A percentile compares a stretch with the other conserved stretches of the same genome.
Conservation (phyloP, 2,888 invertebrate species). For the Napeogenes sylphis region DNA sequence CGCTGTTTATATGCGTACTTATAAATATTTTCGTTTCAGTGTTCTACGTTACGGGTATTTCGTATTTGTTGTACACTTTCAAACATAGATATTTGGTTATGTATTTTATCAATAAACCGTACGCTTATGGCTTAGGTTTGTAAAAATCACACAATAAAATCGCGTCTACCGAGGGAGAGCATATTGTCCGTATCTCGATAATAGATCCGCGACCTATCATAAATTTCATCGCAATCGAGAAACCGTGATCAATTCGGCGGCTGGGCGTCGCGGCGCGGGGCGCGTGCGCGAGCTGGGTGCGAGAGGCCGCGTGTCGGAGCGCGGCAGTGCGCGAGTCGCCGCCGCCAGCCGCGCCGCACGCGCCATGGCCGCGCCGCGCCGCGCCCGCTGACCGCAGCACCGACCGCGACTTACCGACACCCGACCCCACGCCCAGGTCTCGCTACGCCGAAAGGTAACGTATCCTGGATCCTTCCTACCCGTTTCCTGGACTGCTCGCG, state of each 20-base stretch:
- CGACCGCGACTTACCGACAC: conserved; percentile 39
- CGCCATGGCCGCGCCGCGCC: conserved; percentile 66
- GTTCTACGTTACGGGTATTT: conserved; percentile 8
- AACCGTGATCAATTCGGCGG: conserved; percentile 69
- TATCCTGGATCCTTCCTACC: conserved; percentile 40
- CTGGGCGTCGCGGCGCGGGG: conserved; percentile 34
- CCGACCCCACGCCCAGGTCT: conserved; percentile 37
- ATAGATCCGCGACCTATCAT: conserved; percentile 72
- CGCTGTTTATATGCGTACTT: conserved; percentile 6
- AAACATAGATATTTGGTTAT: too few relatives aligned
- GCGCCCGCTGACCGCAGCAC: conserved; percentile 59
- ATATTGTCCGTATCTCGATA: conserved; percentile 54
- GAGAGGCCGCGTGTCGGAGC: conserved; percentile 43
- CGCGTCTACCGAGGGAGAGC: conserved; percentile 32
- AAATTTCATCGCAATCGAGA: conserved; percentile 73
- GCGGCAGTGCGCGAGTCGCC: conserved; percentile 38
- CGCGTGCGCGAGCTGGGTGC: conserved; percentile 30
- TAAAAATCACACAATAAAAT: background rate
- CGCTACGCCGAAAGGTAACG: conserved; percentile 49
- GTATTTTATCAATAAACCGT: too few relatives aligned
- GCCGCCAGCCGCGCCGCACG: conserved; percentile 59
- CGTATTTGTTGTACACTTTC: conserved; percentile 2
- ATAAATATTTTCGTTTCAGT: conserved; percentile 7
- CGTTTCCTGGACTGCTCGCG: conserved; percentile 24
- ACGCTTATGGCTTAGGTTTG: too few relatives aligned